These are phyloP conservation scores for Drosophila pectinifera DNA, from an alignment of 1,140 invertebrate genomes.

Conservation along the genomic window DNA sequence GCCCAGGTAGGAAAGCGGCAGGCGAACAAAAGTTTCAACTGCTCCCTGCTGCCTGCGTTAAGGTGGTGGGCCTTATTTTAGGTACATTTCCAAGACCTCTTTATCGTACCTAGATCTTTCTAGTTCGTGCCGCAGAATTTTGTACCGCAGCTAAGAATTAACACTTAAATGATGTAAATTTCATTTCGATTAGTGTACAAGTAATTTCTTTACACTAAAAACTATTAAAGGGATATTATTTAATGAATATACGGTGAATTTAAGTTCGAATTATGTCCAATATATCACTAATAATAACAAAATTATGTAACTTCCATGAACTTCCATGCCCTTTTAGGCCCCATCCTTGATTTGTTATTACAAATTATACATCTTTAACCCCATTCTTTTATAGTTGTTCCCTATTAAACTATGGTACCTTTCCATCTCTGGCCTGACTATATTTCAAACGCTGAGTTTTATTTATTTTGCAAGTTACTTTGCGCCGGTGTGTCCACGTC, in stretches of 20 bases:
- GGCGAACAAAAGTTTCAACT: conserved; percentile 71
- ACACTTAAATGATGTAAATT: neutral
- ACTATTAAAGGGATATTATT: too few species aligned
- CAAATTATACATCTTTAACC: neutral
- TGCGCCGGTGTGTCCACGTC: conserved; percentile 23
- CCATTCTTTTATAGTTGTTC: neutral
- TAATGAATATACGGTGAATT: too few species aligned
- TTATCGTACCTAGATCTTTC: neutral
- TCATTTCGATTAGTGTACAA: neutral
- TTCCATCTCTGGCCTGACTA: conserved; percentile 25
- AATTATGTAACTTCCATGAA: too few species aligned
- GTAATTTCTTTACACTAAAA: too few species aligned
- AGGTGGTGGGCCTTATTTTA: conserved; percentile 1
- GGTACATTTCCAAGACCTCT: neutral
- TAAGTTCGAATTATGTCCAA: too few species aligned
- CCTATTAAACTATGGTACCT: neutral
- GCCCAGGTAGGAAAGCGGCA: conserved; percentile 31
- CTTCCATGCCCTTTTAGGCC: neutral
- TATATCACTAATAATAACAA: too few species aligned
- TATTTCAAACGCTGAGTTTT: conserved; percentile 62
- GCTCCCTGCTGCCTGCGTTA: conserved; percentile 1
- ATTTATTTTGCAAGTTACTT: conserved; percentile 71
- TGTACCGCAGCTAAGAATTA: neutral
- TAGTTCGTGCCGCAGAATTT: too few species aligned
- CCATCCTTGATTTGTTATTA: too few species aligned